Evolutionary conservation across 1,140 invertebrate species (phyloP).

Genomic region (Pissodes strobi): DNA sequence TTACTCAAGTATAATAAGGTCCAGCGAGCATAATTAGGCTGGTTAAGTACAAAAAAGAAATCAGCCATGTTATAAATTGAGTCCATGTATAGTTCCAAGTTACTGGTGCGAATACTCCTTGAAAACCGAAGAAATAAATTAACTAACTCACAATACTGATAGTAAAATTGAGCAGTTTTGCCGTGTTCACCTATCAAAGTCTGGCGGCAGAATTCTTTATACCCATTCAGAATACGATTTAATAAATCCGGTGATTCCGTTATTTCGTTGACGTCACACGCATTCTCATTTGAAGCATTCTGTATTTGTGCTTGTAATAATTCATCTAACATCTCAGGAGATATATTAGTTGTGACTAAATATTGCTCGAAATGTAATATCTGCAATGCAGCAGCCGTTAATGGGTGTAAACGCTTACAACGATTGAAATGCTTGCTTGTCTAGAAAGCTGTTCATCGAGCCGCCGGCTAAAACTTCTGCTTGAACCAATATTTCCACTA

Average conservation of each 20-base stretch:
- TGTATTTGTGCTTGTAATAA: conserved; percentile 22
- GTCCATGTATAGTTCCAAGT: conserved; percentile 44
- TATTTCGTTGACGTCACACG: conserved; percentile 13
- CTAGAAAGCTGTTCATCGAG: conserved; percentile 53
- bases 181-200: too few relatives aligned
- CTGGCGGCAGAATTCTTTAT: conserved; percentile 29
- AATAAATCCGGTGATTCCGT: conserved; percentile 27
- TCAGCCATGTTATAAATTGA: conserved; percentile 41
- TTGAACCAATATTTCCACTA: conserved; percentile 50
- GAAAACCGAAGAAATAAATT: too few relatives aligned
- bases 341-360: conserved; percentile 39
- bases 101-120: too few relatives aligned
- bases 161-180: too few relatives aligned
- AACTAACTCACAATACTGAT: too few relatives aligned
- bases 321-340: conserved; percentile 20
- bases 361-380: conserved; percentile 40
- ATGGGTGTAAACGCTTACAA: conserved; percentile 54
- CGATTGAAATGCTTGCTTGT: conserved; percentile 56
- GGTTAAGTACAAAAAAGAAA: conserved; percentile 47
- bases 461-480: conserved; percentile 50
- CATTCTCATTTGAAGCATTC: conserved; percentile 12
- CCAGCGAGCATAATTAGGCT: conserved; percentile 46
- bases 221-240: conserved; percentile 19
- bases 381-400: conserved; percentile 47
- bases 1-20: conserved; percentile 35